These are phyloP conservation scores for Leptinotarsa juncta DNA, from an alignment of 2,888 invertebrate genomes.

Conservation along the genomic window DNA sequence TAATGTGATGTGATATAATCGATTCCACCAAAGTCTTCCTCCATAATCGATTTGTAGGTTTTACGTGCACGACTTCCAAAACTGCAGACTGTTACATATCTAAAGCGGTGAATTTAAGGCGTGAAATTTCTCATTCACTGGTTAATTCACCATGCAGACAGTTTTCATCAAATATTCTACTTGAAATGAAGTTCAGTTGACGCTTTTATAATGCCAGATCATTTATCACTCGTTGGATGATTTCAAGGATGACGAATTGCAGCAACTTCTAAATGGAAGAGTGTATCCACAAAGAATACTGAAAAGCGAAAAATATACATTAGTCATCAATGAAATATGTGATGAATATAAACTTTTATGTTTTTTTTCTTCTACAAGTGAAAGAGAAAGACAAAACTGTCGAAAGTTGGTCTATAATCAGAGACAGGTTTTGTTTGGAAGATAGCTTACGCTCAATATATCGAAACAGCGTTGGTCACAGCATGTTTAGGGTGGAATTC, in stretches of 20 bases:
- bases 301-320: too few relatives aligned
- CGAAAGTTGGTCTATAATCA: too few relatives aligned
- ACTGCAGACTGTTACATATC: not conserved
- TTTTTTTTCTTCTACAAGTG: too few relatives aligned
- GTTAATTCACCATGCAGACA: not conserved
- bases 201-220: not conserved
- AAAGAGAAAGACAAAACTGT: too few relatives aligned
- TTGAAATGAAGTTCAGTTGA: not conserved
- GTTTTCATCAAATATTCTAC: conserved; percentile 4
- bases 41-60: not conserved
- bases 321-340: too few relatives aligned
- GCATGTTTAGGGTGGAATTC: too few relatives aligned
- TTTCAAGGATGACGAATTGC: not conserved
- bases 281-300: not conserved
- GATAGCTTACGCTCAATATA: too few relatives aligned
- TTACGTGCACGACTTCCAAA: not conserved
- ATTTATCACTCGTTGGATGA: not conserved
- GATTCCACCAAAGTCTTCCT: not conserved
- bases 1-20: not conserved
- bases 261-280: not conserved
- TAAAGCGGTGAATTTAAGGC: not conserved
- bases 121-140: not conserved
- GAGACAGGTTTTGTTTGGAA: too few relatives aligned
- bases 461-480: too few relatives aligned
- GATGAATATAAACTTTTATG: too few relatives aligned